Base-by-base conservation (phyloP, 1,140 invertebrate species). In the Sycophaga agraensis region DNA sequence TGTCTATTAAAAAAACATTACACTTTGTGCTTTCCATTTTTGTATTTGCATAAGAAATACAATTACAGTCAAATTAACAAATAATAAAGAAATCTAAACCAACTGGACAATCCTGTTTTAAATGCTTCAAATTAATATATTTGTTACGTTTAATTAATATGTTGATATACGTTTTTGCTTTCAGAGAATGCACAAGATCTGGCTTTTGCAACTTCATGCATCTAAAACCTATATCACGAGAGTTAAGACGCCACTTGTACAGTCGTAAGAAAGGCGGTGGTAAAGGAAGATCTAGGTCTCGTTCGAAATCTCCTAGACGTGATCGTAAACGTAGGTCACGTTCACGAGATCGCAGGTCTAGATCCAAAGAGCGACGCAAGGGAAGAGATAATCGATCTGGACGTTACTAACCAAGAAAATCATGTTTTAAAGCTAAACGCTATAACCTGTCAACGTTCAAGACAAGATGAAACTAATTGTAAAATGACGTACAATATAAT, bases 191-290 rank as follows among this genome's bases (percentile, higher is more conserved):
- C 76, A 98, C 95, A 1, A 84, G 97, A 57, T 97, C 95, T 73
- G 97, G 97, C 45, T 99, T 99, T 80, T 99, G 97, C 80, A 99
- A 99, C 82, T 99, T 99, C 77, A 99, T 99, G 97, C 97, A 99
- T 77, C 83, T 99, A 74, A 99, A 99, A 75, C 97, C 96, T 39
- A 99, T 99, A 71, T 98, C 96, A 0, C 82, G 95, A 66, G 94
- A 96, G 73, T 78, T 98, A 24, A 84, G 95, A 59, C 85, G 94
- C 74, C 96, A 91, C 54, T 66, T 73, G 16, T 79, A 76, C 56
- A 74, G 77, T 64, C 81, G 70, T 11, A 77, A 73, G 14, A 72
- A 71, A 37, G 75, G 75, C 45, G 37, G 16, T 28, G 53, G 37
- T 26, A 17, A 35, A 26, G 40, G 59, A 35, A 46, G 58, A 59